Evolutionary conservation across 2,797 vertebrate genomes (phyloP), one percentile per base, ranked within the genome.

Genomic region (Hippocampus kuda): DNA sequence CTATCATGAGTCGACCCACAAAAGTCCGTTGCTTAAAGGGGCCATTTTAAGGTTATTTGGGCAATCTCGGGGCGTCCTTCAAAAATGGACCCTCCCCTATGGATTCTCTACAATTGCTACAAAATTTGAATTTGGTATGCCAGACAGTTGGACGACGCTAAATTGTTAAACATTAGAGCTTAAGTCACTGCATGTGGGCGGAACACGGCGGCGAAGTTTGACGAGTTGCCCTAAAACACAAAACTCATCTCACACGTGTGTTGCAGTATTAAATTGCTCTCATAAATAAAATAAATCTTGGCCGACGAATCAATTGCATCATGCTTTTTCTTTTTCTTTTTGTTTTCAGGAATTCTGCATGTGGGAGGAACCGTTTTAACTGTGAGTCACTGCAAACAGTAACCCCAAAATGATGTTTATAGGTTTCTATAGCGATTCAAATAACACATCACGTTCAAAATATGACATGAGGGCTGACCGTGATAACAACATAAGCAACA

Each of bases 401-500:
- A 46, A 46, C 46, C 44, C 44, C 15, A 65, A 65, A 65, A 48
- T 26, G 13, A 46, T 65, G 63, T 65, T 65, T 65, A 27, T 27
- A 24, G 8, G 63, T 65, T 48, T 27, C 63, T 48, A 65, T 48
- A 65, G 41, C 12, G 41, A 65, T 46, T 15, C 44, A 64, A 46
- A 64, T 24, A 42, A 64, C 61, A 26, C 42, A 16, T 64, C 41
- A 44, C 38, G 22, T 46, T 64, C 12, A 44, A 61, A 46, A 48
- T 27, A 49, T 27, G 63, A 65, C 27, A 24, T 3, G 41, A 26
- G n/a, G 11, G 10, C 34, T 63, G 34, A 54, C n/a, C 12, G 7
- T 67, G 24, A 56, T 57, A 34, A 54, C 38, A n/a, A 41, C 49
- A 30, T 71, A 83, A 83, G 75, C 77, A 76, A 44, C 69, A 73